Conservation (phyloP, 2,113 vertebrate species). For the Scatophagus argus region DNA sequence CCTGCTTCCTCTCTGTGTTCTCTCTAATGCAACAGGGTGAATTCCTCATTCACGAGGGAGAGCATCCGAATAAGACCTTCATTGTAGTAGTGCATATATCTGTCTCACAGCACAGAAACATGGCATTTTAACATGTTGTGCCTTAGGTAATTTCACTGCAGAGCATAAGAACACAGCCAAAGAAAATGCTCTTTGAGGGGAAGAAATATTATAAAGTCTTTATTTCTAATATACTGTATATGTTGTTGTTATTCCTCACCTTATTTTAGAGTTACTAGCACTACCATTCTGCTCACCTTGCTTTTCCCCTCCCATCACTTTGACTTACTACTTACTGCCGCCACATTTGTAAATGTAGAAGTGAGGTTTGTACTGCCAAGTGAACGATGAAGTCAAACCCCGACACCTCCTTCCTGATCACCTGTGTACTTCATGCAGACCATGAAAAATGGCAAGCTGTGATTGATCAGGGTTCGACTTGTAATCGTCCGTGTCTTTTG, state of each 20-base stretch:
- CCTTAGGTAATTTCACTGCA: not conserved
- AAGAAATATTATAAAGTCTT: conserved; percentile 14
- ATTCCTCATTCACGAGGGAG: not conserved
- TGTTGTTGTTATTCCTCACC: no score
- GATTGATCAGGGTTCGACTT: not conserved
- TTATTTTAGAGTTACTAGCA: no score
- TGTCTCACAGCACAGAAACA: not conserved
- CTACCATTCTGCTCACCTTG: no score
- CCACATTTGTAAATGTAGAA: not conserved
- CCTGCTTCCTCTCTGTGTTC: not conserved
- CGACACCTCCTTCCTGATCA: not conserved
- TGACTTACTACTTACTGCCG: no score
- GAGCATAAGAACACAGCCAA: not conserved
- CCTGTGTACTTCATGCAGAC: not conserved
- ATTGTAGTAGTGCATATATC: not conserved
- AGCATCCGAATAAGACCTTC: conserved; percentile 6
- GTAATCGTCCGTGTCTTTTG: not conserved
- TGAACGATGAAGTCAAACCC: not conserved
- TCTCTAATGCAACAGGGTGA: conserved; percentile 2
- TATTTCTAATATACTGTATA: no score
- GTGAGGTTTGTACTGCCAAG: not conserved
- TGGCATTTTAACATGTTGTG: not conserved
- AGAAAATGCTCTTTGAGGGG: not conserved
- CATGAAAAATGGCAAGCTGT: not conserved
- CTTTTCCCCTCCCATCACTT: no score